Base-by-base conservation (phyloP, 2,113 vertebrate genomes). In the Hylia prasina region DNA sequence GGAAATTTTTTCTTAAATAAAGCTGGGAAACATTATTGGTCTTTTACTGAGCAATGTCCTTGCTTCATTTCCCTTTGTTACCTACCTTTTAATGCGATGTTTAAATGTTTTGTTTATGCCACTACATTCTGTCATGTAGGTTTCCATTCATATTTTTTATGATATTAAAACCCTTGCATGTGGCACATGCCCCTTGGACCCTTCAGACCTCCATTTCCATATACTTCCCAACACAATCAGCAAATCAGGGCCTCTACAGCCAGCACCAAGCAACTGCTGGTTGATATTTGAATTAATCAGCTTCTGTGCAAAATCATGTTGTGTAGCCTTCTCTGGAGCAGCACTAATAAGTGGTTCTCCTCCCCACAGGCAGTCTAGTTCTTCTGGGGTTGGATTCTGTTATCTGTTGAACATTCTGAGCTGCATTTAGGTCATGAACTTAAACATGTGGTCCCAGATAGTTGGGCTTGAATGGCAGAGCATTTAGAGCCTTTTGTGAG, bases 271-370 rank as follows among this genome's bases (percentile, higher is more conserved):
- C 35, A 44, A 25, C 25, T 16, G 2, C 31, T 54, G 45, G 10
- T 69, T 76, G 54, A n/a, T 76, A 54, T 27, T 61, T 90, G 30
- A 69, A 69, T 76, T 54, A 60, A 48, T 60, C 44, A 71, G 7
- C 37, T 64, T 72, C 48, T 58, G 12, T 54, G 50, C 37, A 69
- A 85, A 82, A 47, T n/a, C 0, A 0, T 24, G 31, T 15, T 66
- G 13, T 53, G 31, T 28, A 70, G 20, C 39, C 25, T 61, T 83
- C 54, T 87, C 64, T 73, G 57, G 79, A 84, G 39, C 20, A 50
- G 42, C 2, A 1, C 54, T 50, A 1, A 1, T 11, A 25, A 61
- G 40, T 40, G 11, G 5, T 76, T 42, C 8, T n/a, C 31, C 33
- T 80, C 21, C 27, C 12, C 25, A 57, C 25, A 71, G 47, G 8